Base-by-base conservation (phyloP, 1,140 invertebrate species). In the Amphibalanus amphitrite region DNA sequence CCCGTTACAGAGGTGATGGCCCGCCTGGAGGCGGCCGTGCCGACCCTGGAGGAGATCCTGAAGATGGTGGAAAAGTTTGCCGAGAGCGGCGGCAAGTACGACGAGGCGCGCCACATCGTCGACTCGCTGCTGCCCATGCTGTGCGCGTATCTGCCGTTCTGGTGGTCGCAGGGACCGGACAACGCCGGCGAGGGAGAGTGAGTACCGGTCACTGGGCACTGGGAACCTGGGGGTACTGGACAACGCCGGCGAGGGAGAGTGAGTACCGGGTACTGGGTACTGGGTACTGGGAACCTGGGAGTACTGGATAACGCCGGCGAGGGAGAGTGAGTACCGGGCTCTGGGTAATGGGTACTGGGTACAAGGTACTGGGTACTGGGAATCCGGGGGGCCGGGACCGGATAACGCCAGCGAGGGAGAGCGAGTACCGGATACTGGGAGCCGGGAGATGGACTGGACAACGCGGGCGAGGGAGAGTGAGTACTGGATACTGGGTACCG, bases 391-490 rank as follows among this genome's bases (percentile, higher is more conserved):
- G n/a, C n/a, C n/a, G n/a, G n/a, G n/a, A 0, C 94, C 95, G 0
- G 96, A 98, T 77, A 97, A 96, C 78, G 89, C 23, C 10, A 38
- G 10, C 47, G 13, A 59, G 47, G 13, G 47, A 59, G 47, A 59
- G 33, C 15, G 33, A 38, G 33, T 38, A 38, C 15, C n/a, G n/a
- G n/a, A n/a, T n/a, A n/a, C n/a, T n/a, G n/a, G n/a, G n/a, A n/a
- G n/a, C n/a, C n/a, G n/a, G n/a, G n/a, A n/a, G n/a, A n/a, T n/a
- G 95, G 95, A 0, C 94, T 95, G 0, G 96, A 98, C 77, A 97
- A 96, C 78, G 89, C 23, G 47, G 15, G 10, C 47, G 13, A 59
- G 47, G 13, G 47, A 59, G 47, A 59, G 33, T 38, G 33, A 38
- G 33, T 38, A 38, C 15, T 20, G n/a, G n/a, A n/a, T n/a, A n/a